phyloP scores from a whole-genome alignment of 2,113 vertebrate species.

The Harpagus bidentatus region DNA sequence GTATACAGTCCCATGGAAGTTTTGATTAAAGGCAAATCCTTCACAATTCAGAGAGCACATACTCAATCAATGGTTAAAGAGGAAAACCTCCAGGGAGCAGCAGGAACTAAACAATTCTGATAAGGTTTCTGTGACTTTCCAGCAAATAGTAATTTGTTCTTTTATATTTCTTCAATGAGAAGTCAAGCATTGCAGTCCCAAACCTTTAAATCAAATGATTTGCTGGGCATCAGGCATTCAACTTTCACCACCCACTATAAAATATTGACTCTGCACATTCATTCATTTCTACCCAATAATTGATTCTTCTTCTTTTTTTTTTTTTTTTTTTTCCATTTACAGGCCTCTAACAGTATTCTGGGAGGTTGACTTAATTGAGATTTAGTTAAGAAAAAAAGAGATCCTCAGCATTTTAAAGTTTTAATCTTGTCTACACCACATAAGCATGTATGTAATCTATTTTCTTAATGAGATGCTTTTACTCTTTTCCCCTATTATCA shows the following conservation, averaged over 20 bases:
- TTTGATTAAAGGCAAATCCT: conserved; percentile 66
- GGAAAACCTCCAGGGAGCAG: conserved; percentile 48
- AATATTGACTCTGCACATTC: conserved; percentile 37
- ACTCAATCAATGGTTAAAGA: conserved; percentile 35
- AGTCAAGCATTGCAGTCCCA: conserved; percentile 30
- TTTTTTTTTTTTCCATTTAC: background rate
- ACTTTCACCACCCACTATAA: conserved; percentile 27
- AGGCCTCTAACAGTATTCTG: background rate
- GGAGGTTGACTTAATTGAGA: conserved; percentile 13
- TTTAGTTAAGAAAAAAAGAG: conserved; percentile 10
- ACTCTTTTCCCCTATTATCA: background rate
- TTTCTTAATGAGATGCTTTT: conserved; percentile 11
- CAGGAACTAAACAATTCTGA: conserved; percentile 54
- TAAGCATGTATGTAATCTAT: background rate
- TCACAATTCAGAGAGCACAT: conserved; percentile 55
- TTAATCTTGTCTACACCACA: background rate
- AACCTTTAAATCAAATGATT: conserved; percentile 65
- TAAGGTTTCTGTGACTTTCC: conserved; percentile 54
- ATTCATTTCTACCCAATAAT: conserved; percentile 28
- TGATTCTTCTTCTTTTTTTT: background rate
- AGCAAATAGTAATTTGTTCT: conserved; percentile 58
- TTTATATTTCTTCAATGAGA: conserved; percentile 60
- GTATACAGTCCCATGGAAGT: background rate
- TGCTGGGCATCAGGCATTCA: conserved; percentile 40
- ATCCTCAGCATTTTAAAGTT: background rate